A percentile compares a stretch with the other conserved stretches of the same genome.
Evolutionary conservation across 35 echinoderm and acorn worm genomes (phyloP).

Genomic region (Acanthaster planci): DNA sequence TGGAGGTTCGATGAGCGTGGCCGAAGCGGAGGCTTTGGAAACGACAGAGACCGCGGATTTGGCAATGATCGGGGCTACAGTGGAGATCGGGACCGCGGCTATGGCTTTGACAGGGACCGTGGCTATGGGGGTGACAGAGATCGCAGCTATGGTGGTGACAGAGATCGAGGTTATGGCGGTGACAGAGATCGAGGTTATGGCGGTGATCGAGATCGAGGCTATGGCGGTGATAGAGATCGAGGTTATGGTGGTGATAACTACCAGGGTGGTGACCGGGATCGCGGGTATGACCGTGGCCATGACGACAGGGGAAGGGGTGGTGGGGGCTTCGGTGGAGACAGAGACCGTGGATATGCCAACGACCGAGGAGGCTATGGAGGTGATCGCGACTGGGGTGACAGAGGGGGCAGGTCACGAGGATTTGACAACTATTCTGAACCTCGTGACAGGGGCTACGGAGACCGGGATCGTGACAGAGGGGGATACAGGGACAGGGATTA

Average conservation of each 20-base stretch:
- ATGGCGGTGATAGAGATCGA: slow-evolving; percentile 34
- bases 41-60: slow-evolving; percentile 19
- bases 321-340: slow-evolving; percentile 20
- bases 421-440: slow-evolving; percentile 23
- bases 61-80: slow-evolving; percentile 21
- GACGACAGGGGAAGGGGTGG: slow-evolving; percentile 11
- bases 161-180: neutral
- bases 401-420: neutral
- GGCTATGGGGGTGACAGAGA: slow-evolving; percentile 38
- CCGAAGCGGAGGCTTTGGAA: slow-evolving; percentile 12
- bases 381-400: slow-evolving; percentile 30
- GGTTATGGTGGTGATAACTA: neutral
- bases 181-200: slow-evolving; percentile 11
- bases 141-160: neutral
- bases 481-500: slow-evolving; percentile 1
- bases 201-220: slow-evolving; percentile 12
- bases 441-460: slow-evolving; percentile 40
- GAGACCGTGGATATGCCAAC: neutral
- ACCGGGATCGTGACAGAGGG: slow-evolving; percentile 9
- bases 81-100: slow-evolving; percentile 23
- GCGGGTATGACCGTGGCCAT: slow-evolving; percentile 4
- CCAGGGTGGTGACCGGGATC: neutral
- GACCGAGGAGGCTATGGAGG: slow-evolving; percentile 16
- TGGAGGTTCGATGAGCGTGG: neutral
- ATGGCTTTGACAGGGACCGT: slow-evolving; percentile 22